A percentile compares a stretch with the other conserved stretches of the same genome.
phyloP scores from a whole-genome alignment of 1,140 invertebrate genomes.

The Drosophila pachea region DNA sequence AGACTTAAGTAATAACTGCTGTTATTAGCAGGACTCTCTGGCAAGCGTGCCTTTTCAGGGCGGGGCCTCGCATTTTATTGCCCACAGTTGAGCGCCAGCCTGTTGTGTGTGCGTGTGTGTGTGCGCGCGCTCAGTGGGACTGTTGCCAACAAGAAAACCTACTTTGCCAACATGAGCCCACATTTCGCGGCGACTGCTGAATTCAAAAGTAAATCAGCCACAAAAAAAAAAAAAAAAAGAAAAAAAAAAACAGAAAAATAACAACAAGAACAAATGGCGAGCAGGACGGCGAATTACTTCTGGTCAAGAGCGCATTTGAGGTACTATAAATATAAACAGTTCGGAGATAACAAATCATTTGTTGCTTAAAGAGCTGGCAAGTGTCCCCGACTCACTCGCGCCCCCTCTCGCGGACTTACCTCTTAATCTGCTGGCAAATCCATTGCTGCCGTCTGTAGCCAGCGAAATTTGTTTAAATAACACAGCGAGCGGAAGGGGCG shows the following conservation, averaged over 20 bases:
- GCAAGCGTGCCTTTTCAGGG: conserved; percentile 2
- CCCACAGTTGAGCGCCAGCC: conserved; percentile 19
- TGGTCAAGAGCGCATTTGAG: conserved; percentile 32
- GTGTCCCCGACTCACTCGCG: neutral
- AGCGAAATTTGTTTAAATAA: conserved; percentile 25
- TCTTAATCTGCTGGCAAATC: conserved; percentile 11
- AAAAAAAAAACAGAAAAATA: no score
- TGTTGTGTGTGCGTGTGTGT: conserved; percentile 6
- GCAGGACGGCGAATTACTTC: conserved; percentile 31
- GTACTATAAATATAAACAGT: neutral
- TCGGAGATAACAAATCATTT: conserved; percentile 4
- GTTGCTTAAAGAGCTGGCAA: neutral
- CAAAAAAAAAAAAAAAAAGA: no score
- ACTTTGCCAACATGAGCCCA: conserved; percentile 51
- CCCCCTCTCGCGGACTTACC: neutral
- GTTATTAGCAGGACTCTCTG: conserved; percentile 47
- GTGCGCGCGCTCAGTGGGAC: conserved; percentile 21
- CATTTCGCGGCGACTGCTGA: conserved; percentile 19
- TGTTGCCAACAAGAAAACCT: conserved; percentile 56
- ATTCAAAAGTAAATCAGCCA: conserved; percentile 6
- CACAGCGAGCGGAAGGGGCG: neutral
- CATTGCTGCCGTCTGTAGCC: neutral
- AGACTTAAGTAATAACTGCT: conserved; percentile 62
- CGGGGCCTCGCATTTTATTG: conserved; percentile 41
- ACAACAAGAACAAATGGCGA: no score